Base-by-base conservation (phyloP, 1,140 invertebrate species). In the Scylla paramamosain region DNA sequence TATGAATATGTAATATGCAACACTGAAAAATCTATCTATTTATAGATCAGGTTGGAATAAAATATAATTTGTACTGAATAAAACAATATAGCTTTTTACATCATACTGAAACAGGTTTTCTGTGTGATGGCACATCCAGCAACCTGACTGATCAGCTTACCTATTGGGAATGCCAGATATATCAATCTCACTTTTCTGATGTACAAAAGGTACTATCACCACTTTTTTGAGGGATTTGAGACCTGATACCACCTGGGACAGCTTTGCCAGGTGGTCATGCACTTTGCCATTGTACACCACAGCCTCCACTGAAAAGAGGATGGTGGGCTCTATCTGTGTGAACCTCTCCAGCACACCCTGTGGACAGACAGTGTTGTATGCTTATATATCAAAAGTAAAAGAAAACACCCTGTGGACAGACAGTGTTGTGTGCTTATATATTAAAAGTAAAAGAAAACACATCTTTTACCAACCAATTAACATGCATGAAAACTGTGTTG, bases 211-310 rank as follows among this genome's bases (percentile, higher is more conserved):
- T 90, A 97, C 96, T 12, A 98, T 96, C 88, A 98, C 96, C 48
- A 97, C 97, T 95, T 97, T 97, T 93, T 97, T 96, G 31, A 97
- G 95, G 31, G 97, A 96, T 32, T 97, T 96, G 25, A 98, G 96
- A 45, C 97, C 97, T 95, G 97, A 95, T 0, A 97, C 97, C 87
- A 98, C 97, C 96, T 97, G 96, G 89, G 97, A 96, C 29, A 98
- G 92, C 96, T 98, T 98, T 20, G 97, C 97, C 10, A 97, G 91
- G 96, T 97, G 97, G 67, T 97, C 96, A 96, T 97, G 97, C 31
- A 97, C 96, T 96, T 97, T 98, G 7, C 97, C 97, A 96, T 98
- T 98, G 96, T 98, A 98, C 88, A 97, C 96, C 16, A 97, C 97
- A 92, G 97, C 97, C 96, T 96, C 96, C 14, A 96, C 96, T 46